Evolutionary conservation across 1,140 invertebrate genomes (phyloP), one percentile per base, ranked within the genome.

Genomic region (Drosophila tropicalis): DNA sequence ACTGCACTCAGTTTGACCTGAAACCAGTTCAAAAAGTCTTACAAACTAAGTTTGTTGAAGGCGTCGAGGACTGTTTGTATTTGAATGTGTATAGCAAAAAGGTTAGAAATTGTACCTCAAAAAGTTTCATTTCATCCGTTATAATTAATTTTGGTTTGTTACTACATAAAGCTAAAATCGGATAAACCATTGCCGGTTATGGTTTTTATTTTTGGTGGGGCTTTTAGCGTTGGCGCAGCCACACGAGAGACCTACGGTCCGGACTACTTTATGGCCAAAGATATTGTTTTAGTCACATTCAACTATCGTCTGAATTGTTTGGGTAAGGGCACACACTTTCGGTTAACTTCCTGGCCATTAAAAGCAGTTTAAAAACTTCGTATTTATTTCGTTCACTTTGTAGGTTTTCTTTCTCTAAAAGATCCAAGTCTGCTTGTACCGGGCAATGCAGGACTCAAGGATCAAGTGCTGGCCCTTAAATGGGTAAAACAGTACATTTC

Each of bases 141-240:
- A 36, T 51, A 10, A 41, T 39, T 29, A 6, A 19, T 61, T 58
- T 47, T 10, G 39, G 58, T 17, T 55, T 47, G 12, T 67, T 55
- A 6, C 5, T 6, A 5, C 6, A 55, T 34, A 60, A 55, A 62
- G 84, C 60, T 79, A 5, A 77, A 70, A 57, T 60, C 62, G 5
- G 40, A 55, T 1, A 91, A 87, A 32, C 90, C 85, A 1, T 41
- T 91, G 36, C 94, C 96, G 0, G 95, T 96, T 0, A 93, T 96
- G 90, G 93, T 96, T 0, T 96, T 93, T 91, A 94, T 97, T 32
- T 94, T 96, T 85, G 96, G 96, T 5, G 96, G 96, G 22, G 94
- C 91, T 36, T 95, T 96, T 75, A 79, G 91, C 3, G 65, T 84
- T 9, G 94, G 95, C 2, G 93, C 93, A 19, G 93, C 73, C 5